phyloP scores from a whole-genome alignment of 2,797 vertebrate species.

The Thunnus albacares region DNA sequence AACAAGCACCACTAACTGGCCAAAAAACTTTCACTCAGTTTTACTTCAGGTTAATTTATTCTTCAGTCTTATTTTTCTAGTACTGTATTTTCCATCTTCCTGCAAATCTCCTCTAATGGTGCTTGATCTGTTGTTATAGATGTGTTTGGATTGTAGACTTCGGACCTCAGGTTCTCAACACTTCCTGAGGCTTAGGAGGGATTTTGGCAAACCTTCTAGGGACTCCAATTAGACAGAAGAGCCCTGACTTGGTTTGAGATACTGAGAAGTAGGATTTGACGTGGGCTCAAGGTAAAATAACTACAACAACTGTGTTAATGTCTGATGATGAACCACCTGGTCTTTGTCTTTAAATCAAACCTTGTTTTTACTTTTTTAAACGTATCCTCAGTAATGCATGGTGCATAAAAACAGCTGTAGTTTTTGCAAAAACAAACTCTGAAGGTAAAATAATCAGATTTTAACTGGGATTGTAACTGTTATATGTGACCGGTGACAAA shows the following conservation, averaged over 20 bases:
- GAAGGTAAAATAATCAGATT: constrained; percentile 55
- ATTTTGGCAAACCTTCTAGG: constrained; percentile 59
- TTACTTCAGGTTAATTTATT: constrained; percentile 37
- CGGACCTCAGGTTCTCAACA: constrained; percentile 52
- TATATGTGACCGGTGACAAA: constrained; percentile 55
- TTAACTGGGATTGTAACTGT: constrained; percentile 56
- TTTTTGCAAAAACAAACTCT: constrained; percentile 22
- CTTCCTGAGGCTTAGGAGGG: constrained; percentile 65
- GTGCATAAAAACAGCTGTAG: constrained; percentile 55
- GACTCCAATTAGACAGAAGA: constrained; percentile 48
- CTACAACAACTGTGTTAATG: constrained; percentile 49
- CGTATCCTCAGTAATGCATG: constrained; percentile 51
- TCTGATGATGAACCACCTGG: constrained; percentile 48
- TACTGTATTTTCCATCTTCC: constrained; percentile 30
- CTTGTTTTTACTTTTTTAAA: constrained; percentile 20
- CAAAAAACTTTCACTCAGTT: constrained; percentile 33
- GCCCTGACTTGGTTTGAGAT: constrained; percentile 26
- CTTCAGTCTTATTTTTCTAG: constrained; percentile 46
- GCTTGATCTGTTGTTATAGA: constrained; percentile 55
- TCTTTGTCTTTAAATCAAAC: constrained; percentile 52
- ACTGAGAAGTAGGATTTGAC: constrained; percentile 43
- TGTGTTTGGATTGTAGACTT: constrained; percentile 55
- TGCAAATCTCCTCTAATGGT: constrained; percentile 54
- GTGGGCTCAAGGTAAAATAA: constrained; percentile 55
- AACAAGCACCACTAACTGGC: constrained; percentile 35